Base-by-base conservation (phyloP, 2,113 vertebrate genomes). In the Xenopus borealis region DNA sequence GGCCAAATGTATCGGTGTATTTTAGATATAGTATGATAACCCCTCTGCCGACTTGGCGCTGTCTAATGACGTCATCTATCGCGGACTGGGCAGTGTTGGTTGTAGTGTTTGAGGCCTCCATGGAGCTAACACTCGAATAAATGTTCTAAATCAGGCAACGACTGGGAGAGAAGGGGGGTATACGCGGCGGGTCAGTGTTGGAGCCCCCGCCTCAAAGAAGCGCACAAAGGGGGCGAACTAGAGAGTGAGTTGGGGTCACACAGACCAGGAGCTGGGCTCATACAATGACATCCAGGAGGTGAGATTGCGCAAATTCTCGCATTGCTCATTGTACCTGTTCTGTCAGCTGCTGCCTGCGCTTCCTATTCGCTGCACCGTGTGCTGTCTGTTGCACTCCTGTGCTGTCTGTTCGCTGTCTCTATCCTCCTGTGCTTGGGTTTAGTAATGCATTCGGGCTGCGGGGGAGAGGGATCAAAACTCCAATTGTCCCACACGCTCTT, bases 281-380 rank as follows among this genome's bases (percentile, higher is more conserved):
- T 63, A 95, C 90, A 81, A 97, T 96, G 95, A 97, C 94, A 93
- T 96, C 95, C 87, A 91, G 95, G 92, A 95, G 95, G 95, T 95
- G 88, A 93, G 89, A 23, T 16, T 50, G 47, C 47, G 47, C 47
- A 12, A 50, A 50, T 2, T 40, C 23, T 27, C 23, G 23, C 23
- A 27, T 3, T 27, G 1, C 59, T 44, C 30, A 7, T 12, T 53
- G 75, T 23, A 61, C 65, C 27, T 46, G 58, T 77, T 27, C 40
- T 65, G 63, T 65, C 63, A 65, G 16, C 40, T 5, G 14, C 14
- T 50, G 47, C 12, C 14, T 50, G 47, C 47, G 6, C 8, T 40
- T 40, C 33, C 33, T 40, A 40, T 40, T 40, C 33, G 33, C 33
- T 40, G 2, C 33, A 9, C 33, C 33, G 3, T 40, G 8, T 40